Evolutionary conservation across 2,797 vertebrate species (phyloP), one percentile per base, ranked within the genome.

Genomic region (Muscicapa striata): DNA sequence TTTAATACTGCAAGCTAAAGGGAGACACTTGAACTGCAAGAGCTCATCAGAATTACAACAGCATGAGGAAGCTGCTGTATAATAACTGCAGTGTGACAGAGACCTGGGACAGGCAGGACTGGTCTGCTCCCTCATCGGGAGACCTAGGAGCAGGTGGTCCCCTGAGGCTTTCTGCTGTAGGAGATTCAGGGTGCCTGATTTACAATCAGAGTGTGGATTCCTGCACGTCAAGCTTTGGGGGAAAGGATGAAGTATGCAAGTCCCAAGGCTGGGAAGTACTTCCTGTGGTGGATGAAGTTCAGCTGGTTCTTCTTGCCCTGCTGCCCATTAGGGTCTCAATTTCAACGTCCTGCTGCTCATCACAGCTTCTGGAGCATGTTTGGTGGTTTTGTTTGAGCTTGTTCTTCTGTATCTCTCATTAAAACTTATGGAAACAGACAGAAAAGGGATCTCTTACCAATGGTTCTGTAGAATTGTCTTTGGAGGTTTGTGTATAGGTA

Each of bases 41-140:
- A 84, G 59, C 61, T 57, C 0, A 0, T 48, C 49, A 36, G 59
- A 62, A 82, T 20, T 29, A 5, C 41, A 51, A 52, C 0, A 0
- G 69, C 51, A 11, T 30, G n/a, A 51, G 85, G 85, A 83, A 73
- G 36, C 48, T 72, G 36, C 20, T 2, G 1, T 48, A 2, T 24
- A 43, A 20, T 15, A 57, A 55, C 30, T 69, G 67, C 45, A 58
- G 34, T 0, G 2, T 66, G 86, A 18, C 19, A 7, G 51, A 73
- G 63, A 55, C 32, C 29, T 49, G 55, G 46, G 54, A 29, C 27
- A 29, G 59, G 67, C 34, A 26, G 27, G 59, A 34, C 77, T 54
- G 36, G 51, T 57, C 46, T 22, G 38, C 30, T 76, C 13, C 20
- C n/a, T 5, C 2, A 5, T 18, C 24, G 20, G 26, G 45, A 59